A percentile compares a stretch with the other conserved stretches of the same genome.
Conservation (phyloP, 2,113 vertebrate species). For the Sialia sialis region DNA sequence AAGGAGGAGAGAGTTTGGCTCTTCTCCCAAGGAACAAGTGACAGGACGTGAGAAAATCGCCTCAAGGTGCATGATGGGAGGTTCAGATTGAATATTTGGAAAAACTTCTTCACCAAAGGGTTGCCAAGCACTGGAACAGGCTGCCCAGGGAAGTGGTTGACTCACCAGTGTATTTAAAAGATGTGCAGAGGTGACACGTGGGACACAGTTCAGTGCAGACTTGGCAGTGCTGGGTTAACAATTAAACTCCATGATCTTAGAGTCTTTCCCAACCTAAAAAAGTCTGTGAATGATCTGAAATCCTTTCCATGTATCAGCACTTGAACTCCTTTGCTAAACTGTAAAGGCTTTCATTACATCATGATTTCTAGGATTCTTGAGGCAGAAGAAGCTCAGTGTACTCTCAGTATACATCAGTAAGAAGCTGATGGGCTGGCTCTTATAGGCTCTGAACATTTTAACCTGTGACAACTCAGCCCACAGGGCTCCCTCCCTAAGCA, state of each 20-base stretch:
- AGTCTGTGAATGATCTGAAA: constrained; percentile 3
- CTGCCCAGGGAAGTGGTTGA: neutral
- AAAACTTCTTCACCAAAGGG: neutral
- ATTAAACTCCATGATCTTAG: neutral
- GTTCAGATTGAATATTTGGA: neutral
- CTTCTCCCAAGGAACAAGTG: neutral
- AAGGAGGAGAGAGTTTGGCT: neutral
- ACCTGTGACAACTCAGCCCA: neutral
- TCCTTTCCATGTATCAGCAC: neutral
- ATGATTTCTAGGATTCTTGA: neutral
- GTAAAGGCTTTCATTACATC: neutral
- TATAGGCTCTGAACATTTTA: neutral
- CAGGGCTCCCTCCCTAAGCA: neutral
- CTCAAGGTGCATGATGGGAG: neutral
- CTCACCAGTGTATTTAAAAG: neutral
- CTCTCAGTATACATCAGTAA: neutral
- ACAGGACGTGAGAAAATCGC: neutral
- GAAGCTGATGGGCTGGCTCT: neutral
- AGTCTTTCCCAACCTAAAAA: neutral
- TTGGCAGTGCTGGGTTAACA: neutral
- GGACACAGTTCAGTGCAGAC: neutral
- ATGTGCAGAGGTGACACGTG: neutral
- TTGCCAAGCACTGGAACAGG: neutral
- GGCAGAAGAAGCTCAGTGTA: constrained; percentile 26
- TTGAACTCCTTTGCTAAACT: constrained; percentile 14